phyloP scores from a whole-genome alignment of 2,888 invertebrate genomes.

The Heliconius cydno region DNA sequence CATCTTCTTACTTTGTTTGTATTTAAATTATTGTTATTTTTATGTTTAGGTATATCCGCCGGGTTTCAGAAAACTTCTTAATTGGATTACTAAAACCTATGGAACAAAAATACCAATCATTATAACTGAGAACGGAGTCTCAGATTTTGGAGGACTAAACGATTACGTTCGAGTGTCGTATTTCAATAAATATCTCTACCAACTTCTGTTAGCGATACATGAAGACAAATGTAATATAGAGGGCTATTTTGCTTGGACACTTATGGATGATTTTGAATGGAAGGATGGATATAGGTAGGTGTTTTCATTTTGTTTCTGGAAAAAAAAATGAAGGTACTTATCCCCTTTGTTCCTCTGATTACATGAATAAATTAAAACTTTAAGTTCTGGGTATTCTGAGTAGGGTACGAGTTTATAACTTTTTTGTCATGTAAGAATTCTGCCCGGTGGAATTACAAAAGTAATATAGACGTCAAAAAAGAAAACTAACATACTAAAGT shows the following conservation, averaged over 20 bases:
- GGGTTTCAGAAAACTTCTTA: constrained; percentile 85
- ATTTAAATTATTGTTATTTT: not conserved
- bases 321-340: too few species aligned
- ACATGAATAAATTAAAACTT: too few species aligned
- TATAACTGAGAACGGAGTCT: constrained; percentile 84
- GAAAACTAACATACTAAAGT: too few species aligned
- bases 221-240: constrained; percentile 73
- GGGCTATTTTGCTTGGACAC: constrained; percentile 85
- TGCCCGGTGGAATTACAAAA: too few species aligned
- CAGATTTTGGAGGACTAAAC: constrained; percentile 73
- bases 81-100: constrained; percentile 85
- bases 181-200: constrained; percentile 75
- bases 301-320: constrained; percentile 40
- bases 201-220: constrained; percentile 67
- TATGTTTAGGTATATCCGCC: constrained; percentile 83
- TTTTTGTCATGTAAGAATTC: too few species aligned
- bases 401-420: too few species aligned
- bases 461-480: too few species aligned
- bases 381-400: too few species aligned
- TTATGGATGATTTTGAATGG: constrained; percentile 87
- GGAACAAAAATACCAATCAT: constrained; percentile 81
- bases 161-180: constrained; percentile 80
- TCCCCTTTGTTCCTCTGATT: too few species aligned
- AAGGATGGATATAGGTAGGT: constrained; percentile 73
- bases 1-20: not conserved